A percentile compares a stretch with the other conserved stretches of the same genome.
These are phyloP conservation scores for Ernsta delagoae DNA, from an alignment of 2,888 invertebrate genomes.

Conservation along the genomic window DNA sequence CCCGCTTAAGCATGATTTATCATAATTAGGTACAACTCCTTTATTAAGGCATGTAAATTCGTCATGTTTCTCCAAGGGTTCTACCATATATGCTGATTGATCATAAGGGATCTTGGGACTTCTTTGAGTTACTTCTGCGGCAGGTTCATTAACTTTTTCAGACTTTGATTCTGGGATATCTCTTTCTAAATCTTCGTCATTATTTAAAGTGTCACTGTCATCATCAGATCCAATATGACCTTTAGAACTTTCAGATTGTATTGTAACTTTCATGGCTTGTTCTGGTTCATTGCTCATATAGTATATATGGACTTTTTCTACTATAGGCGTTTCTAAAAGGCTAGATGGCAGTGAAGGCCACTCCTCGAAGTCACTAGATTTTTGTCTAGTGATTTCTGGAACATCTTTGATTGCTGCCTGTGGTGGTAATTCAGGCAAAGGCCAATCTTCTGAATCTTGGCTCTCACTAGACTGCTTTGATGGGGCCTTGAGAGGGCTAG, in stretches of 20 bases:
- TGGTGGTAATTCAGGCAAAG: slow-evolving; percentile 89
- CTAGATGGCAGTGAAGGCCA: slow-evolving; percentile 93
- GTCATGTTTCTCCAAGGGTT: slow-evolving; percentile 73
- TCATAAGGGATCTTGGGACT: slow-evolving; percentile 77
- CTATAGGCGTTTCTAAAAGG: slow-evolving; percentile 88
- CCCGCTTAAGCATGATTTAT: slow-evolving; percentile 77
- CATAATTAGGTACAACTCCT: slow-evolving; percentile 75
- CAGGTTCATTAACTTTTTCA: slow-evolving; percentile 56
- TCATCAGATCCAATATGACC: slow-evolving; percentile 88
- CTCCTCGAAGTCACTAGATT: slow-evolving; percentile 89
- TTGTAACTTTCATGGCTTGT: slow-evolving; percentile 90
- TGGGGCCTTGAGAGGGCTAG: slow-evolving; percentile 60
- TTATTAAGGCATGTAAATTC: slow-evolving; percentile 70
- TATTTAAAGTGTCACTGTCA: slow-evolving; percentile 89
- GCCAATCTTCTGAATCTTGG: slow-evolving; percentile 91
- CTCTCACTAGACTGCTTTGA: slow-evolving; percentile 85
- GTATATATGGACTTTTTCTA: slow-evolving; percentile 92
- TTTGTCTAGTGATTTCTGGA: slow-evolving; percentile 61
- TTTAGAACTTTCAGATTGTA: slow-evolving; percentile 87
- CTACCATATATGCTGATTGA: slow-evolving; percentile 80
- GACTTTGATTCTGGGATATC: slow-evolving; percentile 82
- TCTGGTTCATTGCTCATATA: slow-evolving; percentile 91
- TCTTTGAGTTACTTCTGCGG: slow-evolving; percentile 64
- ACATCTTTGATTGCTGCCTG: slow-evolving; percentile 64
- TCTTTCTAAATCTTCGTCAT: slow-evolving; percentile 85